A percentile compares a stretch with the other conserved stretches of the same genome.
Conservation (phyloP, 2,797 vertebrate species). For the Chrosomus eos region DNA sequence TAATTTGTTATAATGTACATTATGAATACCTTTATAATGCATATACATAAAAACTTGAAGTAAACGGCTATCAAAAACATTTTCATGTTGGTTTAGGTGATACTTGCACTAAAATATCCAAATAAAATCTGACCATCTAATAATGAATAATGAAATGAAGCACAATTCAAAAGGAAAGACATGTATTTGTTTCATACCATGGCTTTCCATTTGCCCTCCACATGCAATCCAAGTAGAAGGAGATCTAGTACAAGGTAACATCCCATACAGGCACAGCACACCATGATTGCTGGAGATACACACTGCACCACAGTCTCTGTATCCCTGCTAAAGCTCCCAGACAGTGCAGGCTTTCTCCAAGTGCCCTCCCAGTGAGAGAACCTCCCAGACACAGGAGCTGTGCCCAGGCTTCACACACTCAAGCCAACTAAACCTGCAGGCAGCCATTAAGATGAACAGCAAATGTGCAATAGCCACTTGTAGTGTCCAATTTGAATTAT, state of each 20-base stretch:
- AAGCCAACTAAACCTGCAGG: conserved; percentile 48
- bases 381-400: conserved; percentile 61
- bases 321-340: conserved; percentile 36
- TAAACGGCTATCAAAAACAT: background rate
- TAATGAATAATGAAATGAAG: background rate
- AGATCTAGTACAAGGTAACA: conserved; percentile 27
- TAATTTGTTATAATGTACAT: background rate
- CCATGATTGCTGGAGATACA: conserved; percentile 67
- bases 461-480: conserved; percentile 29
- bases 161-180: background rate
- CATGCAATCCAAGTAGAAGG: conserved; percentile 34
- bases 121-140: background rate
- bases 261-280: conserved; percentile 59
- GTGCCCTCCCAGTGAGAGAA: conserved; percentile 51
- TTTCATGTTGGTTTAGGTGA: background rate
- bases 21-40: background rate
- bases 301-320: conserved; percentile 53
- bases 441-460: conserved; percentile 46
- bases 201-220: conserved; percentile 56
- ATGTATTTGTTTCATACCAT: conserved; percentile 45
- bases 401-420: conserved; percentile 57
- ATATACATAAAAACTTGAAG: background rate
- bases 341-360: conserved; percentile 57
- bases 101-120: background rate
- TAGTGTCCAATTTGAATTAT: background rate